Conservation (phyloP, 2,888 invertebrate species). For the Euzophera pinguis region DNA sequence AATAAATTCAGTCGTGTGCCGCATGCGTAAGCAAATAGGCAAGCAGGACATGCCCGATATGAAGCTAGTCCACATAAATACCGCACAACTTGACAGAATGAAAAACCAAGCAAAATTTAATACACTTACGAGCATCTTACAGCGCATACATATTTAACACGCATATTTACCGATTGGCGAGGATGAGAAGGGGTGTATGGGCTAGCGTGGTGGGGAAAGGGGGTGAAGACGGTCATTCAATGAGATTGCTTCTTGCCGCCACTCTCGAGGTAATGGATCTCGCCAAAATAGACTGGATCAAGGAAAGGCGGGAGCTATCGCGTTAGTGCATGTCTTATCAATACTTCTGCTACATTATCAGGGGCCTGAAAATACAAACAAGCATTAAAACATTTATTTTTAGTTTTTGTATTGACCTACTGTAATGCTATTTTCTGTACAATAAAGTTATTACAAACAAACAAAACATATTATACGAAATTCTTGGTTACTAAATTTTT, state of each 20-base stretch:
- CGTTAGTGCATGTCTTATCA: conserved; percentile 50
- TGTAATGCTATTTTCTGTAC: no score
- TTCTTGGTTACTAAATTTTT: no score
- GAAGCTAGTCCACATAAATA: conserved; percentile 39
- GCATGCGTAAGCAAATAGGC: conserved; percentile 47
- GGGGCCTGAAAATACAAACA: no score
- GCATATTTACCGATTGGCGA: conserved; percentile 79
- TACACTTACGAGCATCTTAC: conserved; percentile 77
- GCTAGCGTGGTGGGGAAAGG: conserved; percentile 37
- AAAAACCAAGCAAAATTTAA: conserved; percentile 77
- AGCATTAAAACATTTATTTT: no score
- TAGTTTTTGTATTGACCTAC: no score
- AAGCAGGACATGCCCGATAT: conserved; percentile 25
- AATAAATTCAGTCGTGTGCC: conserved; percentile 48
- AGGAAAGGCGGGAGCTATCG: conserved; percentile 61
- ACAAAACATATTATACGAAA: no score
- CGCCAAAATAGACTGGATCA: conserved; percentile 76
- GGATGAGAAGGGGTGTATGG: conserved; percentile 56
- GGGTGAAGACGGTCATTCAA: conserved; percentile 77
- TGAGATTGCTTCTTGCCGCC: conserved; percentile 80
- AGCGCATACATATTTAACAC: conserved; percentile 79
- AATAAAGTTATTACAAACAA: no score
- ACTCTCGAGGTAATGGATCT: conserved; percentile 79
- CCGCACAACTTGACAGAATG: conserved; percentile 67
- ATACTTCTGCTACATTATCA: neutral